Evolutionary conservation across 2,888 invertebrate species (phyloP).

Genomic region (Rhyacophila evoluta): DNA sequence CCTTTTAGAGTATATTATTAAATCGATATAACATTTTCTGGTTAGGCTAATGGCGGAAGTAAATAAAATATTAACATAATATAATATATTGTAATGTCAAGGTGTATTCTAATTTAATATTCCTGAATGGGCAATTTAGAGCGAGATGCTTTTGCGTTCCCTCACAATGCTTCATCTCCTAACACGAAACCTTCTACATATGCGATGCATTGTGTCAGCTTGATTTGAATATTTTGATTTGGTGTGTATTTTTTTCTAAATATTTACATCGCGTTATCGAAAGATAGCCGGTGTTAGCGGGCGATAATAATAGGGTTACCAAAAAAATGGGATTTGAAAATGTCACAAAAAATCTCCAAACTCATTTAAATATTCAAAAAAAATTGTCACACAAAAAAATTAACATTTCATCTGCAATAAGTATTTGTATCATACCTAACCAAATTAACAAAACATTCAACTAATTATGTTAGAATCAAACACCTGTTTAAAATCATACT

Average conservation of each 20-base stretch:
- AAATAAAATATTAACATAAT: not conserved
- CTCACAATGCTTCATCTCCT: conserved; percentile 42
- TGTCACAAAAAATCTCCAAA: too few relatives aligned
- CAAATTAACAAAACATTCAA: too few relatives aligned
- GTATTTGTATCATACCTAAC: too few relatives aligned
- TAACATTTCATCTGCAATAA: too few relatives aligned
- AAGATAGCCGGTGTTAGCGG: conserved; percentile 2
- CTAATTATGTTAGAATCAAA: too few relatives aligned
- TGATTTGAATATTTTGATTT: conserved; percentile 46
- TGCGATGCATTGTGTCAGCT: conserved; percentile 31
- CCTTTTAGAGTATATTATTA: too few relatives aligned
- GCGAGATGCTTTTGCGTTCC: not conserved
- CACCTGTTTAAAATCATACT: too few relatives aligned
- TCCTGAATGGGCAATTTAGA: conserved; percentile 10
- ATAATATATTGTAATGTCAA: not conserved
- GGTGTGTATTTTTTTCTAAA: conserved; percentile 29
- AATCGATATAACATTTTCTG: too few relatives aligned
- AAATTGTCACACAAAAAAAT: too few relatives aligned
- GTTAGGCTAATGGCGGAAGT: not conserved
- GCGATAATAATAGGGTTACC: not conserved
- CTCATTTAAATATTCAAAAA: too few relatives aligned
- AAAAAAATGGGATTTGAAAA: too few relatives aligned
- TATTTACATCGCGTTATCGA: conserved; percentile 33
- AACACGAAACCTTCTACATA: conserved; percentile 29
- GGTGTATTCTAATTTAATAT: conserved; percentile 15